Evolutionary conservation across 2,888 invertebrate species (phyloP).

Genomic region (Spicauda simplicius): DNA sequence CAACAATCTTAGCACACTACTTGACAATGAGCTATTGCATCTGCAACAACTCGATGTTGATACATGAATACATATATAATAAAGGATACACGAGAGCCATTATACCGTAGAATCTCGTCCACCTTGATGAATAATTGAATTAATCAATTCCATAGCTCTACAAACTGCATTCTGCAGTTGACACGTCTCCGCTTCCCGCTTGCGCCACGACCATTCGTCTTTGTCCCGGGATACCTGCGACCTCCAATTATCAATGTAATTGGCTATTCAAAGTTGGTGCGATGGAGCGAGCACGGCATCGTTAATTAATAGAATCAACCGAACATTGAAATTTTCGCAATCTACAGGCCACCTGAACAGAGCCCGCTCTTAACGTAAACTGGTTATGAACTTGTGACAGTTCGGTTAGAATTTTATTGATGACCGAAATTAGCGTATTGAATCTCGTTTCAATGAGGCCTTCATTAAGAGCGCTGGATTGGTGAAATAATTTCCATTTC

Average conservation of each 20-base stretch:
- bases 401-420: slow-evolving; percentile 1
- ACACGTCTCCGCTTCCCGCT: slow-evolving; percentile 35
- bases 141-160: slow-evolving; percentile 32
- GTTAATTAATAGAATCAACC: slow-evolving; percentile 80
- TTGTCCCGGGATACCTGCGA: slow-evolving; percentile 77
- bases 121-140: slow-evolving; percentile 34
- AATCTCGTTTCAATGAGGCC: not conserved
- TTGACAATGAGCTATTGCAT: too few species aligned
- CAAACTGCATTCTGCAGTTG: slow-evolving; percentile 38
- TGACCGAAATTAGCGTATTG: slow-evolving; percentile 1
- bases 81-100: not conserved
- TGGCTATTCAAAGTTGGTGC: slow-evolving; percentile 79
- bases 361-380: not conserved
- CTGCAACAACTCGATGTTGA: too few species aligned
- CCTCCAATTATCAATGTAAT: slow-evolving; percentile 83
- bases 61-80: too few species aligned
- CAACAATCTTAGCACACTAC: too few species aligned
- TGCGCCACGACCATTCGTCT: slow-evolving; percentile 51
- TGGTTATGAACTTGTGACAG: not conserved
- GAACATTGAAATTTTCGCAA: slow-evolving; percentile 80
- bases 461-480: slow-evolving; percentile 1
- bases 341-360: slow-evolving; percentile 48
- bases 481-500: not conserved
- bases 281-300: slow-evolving; percentile 72
- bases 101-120: slow-evolving; percentile 9